phyloP scores from a whole-genome alignment of 2,797 vertebrate genomes.

The Spinibarbus caldwelli region DNA sequence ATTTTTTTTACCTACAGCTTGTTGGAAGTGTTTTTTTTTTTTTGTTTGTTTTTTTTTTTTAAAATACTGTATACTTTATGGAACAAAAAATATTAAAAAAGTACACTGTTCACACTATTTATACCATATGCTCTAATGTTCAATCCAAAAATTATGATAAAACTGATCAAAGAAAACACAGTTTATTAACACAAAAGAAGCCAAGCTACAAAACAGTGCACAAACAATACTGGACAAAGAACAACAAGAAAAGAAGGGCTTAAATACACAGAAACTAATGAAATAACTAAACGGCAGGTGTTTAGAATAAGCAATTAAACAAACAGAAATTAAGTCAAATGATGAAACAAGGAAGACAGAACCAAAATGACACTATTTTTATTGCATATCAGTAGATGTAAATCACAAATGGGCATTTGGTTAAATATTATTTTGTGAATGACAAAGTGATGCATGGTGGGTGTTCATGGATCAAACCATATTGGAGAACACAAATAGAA shows the following conservation, averaged over 20 bases:
- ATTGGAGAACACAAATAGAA: background rate
- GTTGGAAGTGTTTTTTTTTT: background rate
- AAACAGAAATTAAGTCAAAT: background rate
- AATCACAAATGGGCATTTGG: background rate
- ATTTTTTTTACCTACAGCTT: background rate
- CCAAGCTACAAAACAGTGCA: background rate
- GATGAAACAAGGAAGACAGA: background rate
- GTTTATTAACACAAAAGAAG: background rate
- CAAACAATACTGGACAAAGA: background rate
- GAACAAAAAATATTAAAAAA: no score
- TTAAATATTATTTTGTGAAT: background rate
- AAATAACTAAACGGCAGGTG: background rate
- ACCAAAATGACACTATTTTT: no score
- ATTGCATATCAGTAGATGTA: no score
- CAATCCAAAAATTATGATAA: background rate
- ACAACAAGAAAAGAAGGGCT: background rate
- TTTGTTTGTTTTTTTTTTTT: no score
- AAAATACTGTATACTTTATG: background rate
- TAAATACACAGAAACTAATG: background rate
- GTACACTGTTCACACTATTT: no score
- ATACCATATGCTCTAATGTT: background rate
- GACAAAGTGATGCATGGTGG: background rate
- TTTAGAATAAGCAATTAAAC: background rate
- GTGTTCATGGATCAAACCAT: background rate
- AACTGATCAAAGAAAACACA: no score